Evolutionary conservation across 2,888 invertebrate genomes (phyloP).

Genomic region (Blastobasis adustella): DNA sequence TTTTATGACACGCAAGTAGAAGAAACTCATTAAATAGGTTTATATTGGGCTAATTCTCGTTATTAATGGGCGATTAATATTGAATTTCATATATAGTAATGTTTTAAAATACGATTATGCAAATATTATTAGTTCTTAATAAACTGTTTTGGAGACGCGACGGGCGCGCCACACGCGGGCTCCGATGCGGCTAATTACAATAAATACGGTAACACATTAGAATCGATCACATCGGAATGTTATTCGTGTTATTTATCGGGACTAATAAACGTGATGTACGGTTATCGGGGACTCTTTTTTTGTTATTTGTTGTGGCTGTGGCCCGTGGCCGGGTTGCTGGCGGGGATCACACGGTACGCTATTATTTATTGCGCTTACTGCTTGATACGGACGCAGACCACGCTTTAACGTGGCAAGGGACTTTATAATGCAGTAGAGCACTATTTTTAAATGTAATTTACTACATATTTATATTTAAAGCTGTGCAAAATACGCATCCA

Average conservation of each 20-base stretch:
- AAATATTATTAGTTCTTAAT: constrained; percentile 71
- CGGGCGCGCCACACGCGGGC: constrained; percentile 48
- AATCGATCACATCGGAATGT: constrained; percentile 68
- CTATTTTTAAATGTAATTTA: too few relatives aligned
- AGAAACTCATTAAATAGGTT: constrained; percentile 13
- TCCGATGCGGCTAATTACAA: constrained; percentile 50
- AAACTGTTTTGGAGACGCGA: constrained; percentile 61
- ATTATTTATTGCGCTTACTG: constrained; percentile 68
- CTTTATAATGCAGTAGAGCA: too few relatives aligned
- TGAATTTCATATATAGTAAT: constrained; percentile 60
- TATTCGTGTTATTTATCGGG: constrained; percentile 65
- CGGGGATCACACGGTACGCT: constrained; percentile 57
- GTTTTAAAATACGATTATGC: constrained; percentile 65
- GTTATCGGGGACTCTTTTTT: constrained; percentile 54
- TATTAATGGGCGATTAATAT: constrained; percentile 65
- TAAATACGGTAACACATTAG: constrained; percentile 68
- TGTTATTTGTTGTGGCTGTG: constrained; percentile 30
- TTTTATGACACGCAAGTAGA: too few relatives aligned
- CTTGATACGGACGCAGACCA: too few relatives aligned
- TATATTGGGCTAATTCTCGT: constrained; percentile 61
- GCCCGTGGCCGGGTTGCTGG: constrained; percentile 16
- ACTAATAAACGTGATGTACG: constrained; percentile 71
- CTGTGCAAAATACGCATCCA: too few relatives aligned
- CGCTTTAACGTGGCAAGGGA: too few relatives aligned
- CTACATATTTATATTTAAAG: too few relatives aligned